Base-by-base conservation (phyloP, 2,888 invertebrate species). In the Hydrotaea cyrtoneurina region DNA sequence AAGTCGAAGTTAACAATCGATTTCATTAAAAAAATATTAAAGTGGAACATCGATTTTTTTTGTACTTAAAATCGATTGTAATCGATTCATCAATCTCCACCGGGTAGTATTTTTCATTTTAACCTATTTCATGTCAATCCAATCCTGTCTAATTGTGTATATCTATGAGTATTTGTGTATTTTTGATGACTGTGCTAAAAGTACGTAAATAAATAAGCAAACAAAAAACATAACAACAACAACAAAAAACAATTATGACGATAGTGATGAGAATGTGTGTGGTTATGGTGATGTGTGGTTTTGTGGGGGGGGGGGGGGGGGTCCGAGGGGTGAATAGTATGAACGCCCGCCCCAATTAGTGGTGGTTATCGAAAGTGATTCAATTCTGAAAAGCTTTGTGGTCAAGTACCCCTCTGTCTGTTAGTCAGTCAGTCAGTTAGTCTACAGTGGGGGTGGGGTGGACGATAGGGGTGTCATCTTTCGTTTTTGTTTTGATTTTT, bases 151-250 rank as follows among this genome's bases (percentile, higher is more conserved):
- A 31, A 31, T n/a, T 2, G 31, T 31, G 7, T 7, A 31, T 31
- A 31, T 31, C 31, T 2, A 31, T 7, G 31, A 31, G 31, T 31
- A 7, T 4, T 31, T 31, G 31, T 2, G 4, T 39, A 11, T 43
- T 69, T 69, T 11, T 69, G 69, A 69, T 69, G 69, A 69, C 69
- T 13, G 36, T 11, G 43, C 69, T 43, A 69, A 69, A 31, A 69
- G 46, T 69, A 23, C 19, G 23, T 69, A 46, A 21, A 13, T 46
- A 66, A 69, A 46, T 46, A 69, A 46, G n/a, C n/a, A n/a, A 62
- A n/a, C 26, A 59, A 1, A 66, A 43, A 43, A 17, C 11, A 43
- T 39, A 43, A 21, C 31, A 31, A 8, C 26, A 62, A 66, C 3
- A 39, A 10, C 39, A 39, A 59, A 17, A 62, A 8, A 62, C n/a